A percentile compares a stretch with the other conserved stretches of the same genome.
These are phyloP conservation scores for Meda fulgida DNA, from an alignment of 2,797 vertebrate genomes.

Conservation along the genomic window DNA sequence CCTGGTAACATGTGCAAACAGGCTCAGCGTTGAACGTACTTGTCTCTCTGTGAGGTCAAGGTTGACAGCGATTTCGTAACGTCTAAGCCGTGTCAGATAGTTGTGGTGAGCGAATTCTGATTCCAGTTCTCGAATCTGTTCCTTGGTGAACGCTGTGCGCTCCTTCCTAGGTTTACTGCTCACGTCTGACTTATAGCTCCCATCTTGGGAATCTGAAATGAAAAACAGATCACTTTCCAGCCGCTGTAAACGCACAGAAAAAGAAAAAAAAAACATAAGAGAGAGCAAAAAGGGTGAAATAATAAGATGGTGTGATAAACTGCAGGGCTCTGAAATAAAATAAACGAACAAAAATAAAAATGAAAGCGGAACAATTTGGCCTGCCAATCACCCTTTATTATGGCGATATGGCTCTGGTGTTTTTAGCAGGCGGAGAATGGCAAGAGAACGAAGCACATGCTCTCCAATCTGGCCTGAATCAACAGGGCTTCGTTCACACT, in stretches of 20 bases:
- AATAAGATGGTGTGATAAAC: conserved; percentile 65
- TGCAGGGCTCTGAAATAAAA: conserved; percentile 60
- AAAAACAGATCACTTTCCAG: conserved; percentile 71
- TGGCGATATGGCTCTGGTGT: conserved; percentile 70
- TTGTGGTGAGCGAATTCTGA: conserved; percentile 99
- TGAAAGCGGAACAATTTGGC: conserved; percentile 69
- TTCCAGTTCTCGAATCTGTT: conserved; percentile 98
- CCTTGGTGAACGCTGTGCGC: conserved; percentile 98
- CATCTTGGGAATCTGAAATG: conserved; percentile 94
- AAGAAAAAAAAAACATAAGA: conserved; percentile 58
- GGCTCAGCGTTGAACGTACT: conserved; percentile 76
- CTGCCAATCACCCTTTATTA: conserved; percentile 74
- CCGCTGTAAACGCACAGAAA: conserved; percentile 60
- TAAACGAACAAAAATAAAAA: conserved; percentile 64
- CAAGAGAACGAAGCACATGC: conserved; percentile 23
- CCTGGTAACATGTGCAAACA: conserved; percentile 32
- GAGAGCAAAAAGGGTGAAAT: conserved; percentile 53
- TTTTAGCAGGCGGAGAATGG: conserved; percentile 35
- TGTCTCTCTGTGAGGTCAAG: conserved; percentile 99
- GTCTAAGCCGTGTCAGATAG: conserved; percentile 96
- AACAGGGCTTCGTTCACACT: conserved; percentile 44
- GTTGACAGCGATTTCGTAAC: conserved; percentile 99
- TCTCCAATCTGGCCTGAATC: conserved; percentile 55
- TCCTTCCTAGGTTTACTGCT: conserved; percentile 99
- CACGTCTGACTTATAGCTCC: conserved; percentile 96